A percentile compares a stretch with the other conserved stretches of the same genome.
These are phyloP conservation scores for Bombus balteatus DNA, from an alignment of 1,140 invertebrate genomes.

Conservation along the genomic window DNA sequence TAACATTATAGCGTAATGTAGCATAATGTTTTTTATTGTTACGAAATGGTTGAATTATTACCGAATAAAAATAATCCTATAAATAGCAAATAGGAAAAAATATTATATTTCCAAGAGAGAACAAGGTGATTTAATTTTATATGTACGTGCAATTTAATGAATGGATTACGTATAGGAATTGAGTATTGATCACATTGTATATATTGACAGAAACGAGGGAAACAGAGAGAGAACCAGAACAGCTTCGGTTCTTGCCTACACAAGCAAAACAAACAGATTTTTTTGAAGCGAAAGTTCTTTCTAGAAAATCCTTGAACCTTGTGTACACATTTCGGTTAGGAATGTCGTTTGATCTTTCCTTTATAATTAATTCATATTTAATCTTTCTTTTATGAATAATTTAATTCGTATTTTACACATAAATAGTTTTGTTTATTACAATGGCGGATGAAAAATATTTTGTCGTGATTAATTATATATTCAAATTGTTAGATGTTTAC, in stretches of 20 bases:
- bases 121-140: background rate
- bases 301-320: background rate
- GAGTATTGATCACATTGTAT: constrained; percentile 11
- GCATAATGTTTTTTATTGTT: background rate
- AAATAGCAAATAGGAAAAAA: too few relatives aligned
- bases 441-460: accelerated
- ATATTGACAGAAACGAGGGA: background rate
- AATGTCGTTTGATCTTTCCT: background rate
- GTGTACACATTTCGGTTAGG: background rate
- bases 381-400: background rate
- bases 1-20: background rate
- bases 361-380: background rate
- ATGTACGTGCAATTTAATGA: background rate
- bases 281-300: background rate
- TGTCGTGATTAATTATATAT: too few relatives aligned
- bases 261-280: constrained; percentile 1
- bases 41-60: background rate
- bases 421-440: background rate
- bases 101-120: too few relatives aligned
- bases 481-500: too few relatives aligned
- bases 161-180: background rate
- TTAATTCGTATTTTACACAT: background rate
- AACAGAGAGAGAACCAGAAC: background rate
- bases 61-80: background rate
- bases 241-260: background rate